A percentile compares a stretch with the other conserved stretches of the same genome.
These are phyloP conservation scores for Pelosia muscerda DNA, from an alignment of 2,888 invertebrate genomes.

Conservation along the genomic window DNA sequence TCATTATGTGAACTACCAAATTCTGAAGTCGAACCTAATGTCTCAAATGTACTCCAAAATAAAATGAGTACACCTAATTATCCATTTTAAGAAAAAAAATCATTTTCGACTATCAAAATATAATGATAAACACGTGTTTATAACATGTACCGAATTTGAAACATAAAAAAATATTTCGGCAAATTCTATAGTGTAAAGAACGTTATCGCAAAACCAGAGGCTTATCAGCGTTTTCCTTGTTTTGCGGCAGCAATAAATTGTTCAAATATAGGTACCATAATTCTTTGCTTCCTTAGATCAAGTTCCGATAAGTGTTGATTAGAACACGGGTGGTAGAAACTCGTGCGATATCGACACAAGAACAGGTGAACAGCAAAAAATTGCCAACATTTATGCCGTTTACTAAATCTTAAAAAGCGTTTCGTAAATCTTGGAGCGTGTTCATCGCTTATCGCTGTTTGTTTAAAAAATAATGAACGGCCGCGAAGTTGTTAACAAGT, in stretches of 20 bases:
- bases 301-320: constrained; percentile 79
- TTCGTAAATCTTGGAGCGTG: constrained; percentile 64
- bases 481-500: constrained; percentile 74
- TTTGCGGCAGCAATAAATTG: constrained; percentile 81
- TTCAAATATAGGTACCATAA: constrained; percentile 80
- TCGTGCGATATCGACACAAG: constrained; percentile 71
- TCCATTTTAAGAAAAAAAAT: background rate
- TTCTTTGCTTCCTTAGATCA: constrained; percentile 82
- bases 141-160: constrained; percentile 31
- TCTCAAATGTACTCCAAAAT: background rate
- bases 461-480: constrained; percentile 78
- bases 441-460: constrained; percentile 75
- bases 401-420: constrained; percentile 73
- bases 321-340: constrained; percentile 80
- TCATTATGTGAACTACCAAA: background rate
- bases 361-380: constrained; percentile 74
- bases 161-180: constrained; percentile 63
- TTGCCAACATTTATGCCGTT: constrained; percentile 59
- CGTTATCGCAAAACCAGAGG: constrained; percentile 75
- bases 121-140: background rate
- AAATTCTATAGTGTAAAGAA: constrained; percentile 62
- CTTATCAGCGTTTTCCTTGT: constrained; percentile 79
- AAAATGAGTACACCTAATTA: background rate
- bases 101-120: background rate
- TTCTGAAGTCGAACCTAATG: background rate